Conservation (phyloP, 2,113 vertebrate genomes). For the Puntigrus tetrazona region DNA sequence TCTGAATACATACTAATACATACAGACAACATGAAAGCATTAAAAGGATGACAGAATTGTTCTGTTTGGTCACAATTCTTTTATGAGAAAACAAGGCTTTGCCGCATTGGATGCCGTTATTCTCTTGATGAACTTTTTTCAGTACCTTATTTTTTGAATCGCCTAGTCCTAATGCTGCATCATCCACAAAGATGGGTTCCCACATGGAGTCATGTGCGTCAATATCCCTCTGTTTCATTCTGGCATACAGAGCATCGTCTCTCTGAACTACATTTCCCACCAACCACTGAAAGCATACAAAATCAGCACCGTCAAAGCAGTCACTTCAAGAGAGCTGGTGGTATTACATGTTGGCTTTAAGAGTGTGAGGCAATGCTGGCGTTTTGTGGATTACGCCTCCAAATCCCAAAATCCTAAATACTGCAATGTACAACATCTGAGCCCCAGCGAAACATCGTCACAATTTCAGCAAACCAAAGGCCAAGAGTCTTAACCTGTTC, state of each 20-base stretch:
- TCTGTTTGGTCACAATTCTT: neutral
- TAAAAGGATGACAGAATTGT: neutral
- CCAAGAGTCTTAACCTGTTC: neutral
- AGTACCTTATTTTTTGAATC: slow-evolving; percentile 80
- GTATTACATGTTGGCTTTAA: neutral
- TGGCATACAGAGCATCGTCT: slow-evolving; percentile 78
- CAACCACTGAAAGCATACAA: slow-evolving; percentile 75
- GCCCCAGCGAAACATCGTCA: neutral
- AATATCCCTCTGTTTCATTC: slow-evolving; percentile 81
- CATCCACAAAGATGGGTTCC: slow-evolving; percentile 82
- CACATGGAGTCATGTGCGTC: slow-evolving; percentile 79
- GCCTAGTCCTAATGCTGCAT: slow-evolving; percentile 76
- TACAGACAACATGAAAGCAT: neutral
- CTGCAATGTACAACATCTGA: neutral
- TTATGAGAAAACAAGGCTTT: neutral
- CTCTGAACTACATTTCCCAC: slow-evolving; percentile 80
- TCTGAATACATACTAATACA: neutral
- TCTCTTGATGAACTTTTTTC: slow-evolving; percentile 28
- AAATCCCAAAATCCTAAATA: neutral
- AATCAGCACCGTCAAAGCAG: slow-evolving; percentile 55
- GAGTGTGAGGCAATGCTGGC: slow-evolving; percentile 31
- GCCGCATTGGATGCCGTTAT: neutral
- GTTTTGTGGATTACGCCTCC: slow-evolving; percentile 31
- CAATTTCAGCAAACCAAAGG: neutral
- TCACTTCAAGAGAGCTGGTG: slow-evolving; percentile 28